Conservation (phyloP, 35 echinoderm and acorn worm species). For the Strongylocentrotus purpuratus region DNA sequence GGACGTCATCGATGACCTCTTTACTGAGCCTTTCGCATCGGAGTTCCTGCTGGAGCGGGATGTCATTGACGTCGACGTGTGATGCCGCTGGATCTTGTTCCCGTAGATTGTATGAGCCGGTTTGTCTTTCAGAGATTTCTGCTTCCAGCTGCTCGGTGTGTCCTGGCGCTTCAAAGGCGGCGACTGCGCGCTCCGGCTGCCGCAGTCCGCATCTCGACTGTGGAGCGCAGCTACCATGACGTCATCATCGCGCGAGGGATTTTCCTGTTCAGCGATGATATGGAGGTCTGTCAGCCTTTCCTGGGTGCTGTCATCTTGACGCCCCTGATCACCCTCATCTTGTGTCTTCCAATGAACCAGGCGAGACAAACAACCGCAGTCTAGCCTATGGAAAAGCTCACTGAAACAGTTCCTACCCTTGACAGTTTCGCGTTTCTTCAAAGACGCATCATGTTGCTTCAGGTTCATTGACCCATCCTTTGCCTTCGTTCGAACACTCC, state of each 20-base stretch:
- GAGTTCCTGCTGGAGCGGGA: conserved; percentile 26
- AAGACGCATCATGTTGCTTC: not conserved
- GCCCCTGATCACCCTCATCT: not conserved
- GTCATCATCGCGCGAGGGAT: not conserved
- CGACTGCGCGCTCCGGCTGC: not conserved
- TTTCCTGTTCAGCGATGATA: conserved; percentile 45
- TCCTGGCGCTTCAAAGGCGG: not conserved
- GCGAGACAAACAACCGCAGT: not conserved
- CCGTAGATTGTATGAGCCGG: conserved; percentile 13
- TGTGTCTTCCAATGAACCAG: not conserved
- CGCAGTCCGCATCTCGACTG: not conserved
- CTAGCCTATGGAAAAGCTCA: not conserved
- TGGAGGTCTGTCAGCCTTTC: conserved; percentile 27
- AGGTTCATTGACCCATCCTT: conserved; percentile 11
- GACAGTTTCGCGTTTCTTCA: not conserved
- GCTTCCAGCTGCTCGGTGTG: conserved; percentile 14
- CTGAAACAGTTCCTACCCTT: not conserved
- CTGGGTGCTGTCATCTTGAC: not conserved
- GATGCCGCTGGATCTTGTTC: conserved; percentile 23
- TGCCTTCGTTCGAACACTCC: conserved; percentile 20
- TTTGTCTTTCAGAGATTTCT: not conserved
- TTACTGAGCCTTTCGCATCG: not conserved
- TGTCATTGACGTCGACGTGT: not conserved
- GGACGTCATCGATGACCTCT: conserved; percentile 27
- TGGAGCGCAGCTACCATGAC: not conserved